These are phyloP conservation scores for Bursaphelenchus okinawaensis DNA, from an alignment of 2,888 invertebrate species.

Conservation along the genomic window DNA sequence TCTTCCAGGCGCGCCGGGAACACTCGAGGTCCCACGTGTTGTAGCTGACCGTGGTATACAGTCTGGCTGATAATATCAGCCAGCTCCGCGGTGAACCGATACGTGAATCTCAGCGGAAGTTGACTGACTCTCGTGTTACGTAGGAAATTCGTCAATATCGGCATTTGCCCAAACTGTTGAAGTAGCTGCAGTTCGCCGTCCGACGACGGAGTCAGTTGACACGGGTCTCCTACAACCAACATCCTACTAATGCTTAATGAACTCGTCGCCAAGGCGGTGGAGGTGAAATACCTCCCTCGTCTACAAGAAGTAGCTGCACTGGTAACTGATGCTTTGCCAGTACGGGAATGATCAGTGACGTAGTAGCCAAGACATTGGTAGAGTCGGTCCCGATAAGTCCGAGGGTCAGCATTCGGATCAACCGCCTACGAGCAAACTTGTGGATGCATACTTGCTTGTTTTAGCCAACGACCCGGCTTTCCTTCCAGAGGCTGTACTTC, in stretches of 20 bases:
- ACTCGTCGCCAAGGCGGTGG: background rate
- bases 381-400: no score
- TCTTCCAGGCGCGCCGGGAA: background rate
- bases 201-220: background rate
- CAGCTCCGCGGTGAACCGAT: background rate
- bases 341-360: no score
- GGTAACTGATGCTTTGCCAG: no score
- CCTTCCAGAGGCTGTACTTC: no score
- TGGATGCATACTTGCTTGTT: no score
- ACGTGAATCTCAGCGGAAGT: background rate
- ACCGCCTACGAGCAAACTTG: no score
- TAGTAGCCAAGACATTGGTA: no score
- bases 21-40: background rate
- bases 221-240: background rate
- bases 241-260: background rate
- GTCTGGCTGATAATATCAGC: background rate
- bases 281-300: no score
- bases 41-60: background rate
- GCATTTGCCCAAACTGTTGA: background rate
- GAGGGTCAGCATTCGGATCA: no score
- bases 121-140: background rate
- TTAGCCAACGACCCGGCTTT: no score
- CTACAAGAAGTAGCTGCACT: no score
- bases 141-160: background rate
- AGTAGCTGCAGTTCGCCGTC: background rate